Base-by-base conservation (phyloP, 2,888 invertebrate genomes). In the Cryptocephalus moraei region DNA sequence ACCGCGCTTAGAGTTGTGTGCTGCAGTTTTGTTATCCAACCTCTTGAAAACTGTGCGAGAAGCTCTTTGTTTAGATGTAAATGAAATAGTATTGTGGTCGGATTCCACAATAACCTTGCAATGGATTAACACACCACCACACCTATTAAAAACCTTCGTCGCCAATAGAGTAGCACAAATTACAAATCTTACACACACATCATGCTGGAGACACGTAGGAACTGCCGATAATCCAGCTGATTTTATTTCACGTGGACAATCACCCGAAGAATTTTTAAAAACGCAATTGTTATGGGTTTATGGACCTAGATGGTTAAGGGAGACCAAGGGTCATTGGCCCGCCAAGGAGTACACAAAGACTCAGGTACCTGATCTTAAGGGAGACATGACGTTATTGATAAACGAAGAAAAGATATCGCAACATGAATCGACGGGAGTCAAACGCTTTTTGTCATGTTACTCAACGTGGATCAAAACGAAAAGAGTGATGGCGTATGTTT, bases 41-140 rank as follows among this genome's bases (percentile, higher is more conserved):
- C n/a, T 43, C 6, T 43, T 31, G 6, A n/a, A 43, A 22, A n/a
- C 10, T n/a, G 43, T 32, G 11, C 8, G 8, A 8, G n/a, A 43
- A 4, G 4, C 43, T n/a, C 11, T 43, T n/a, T 33, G 8, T 11
- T 32, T 43, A 14, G 32, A 43, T 41, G 33, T 49, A 33, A 39
- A 49, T 13, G n/a, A 40, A 9, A 33, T 45, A 8, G 44, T 41
- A 43, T 51, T 32, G 14, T 52, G 52, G 52, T 36, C 50, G 1
- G 50, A 52, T 46, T 52, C 52, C 2, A 50, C 50, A 4, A 52
- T 52, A 8, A 49, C 49, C 8, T 33, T 52, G 10, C 43, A 41
- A 2, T 52, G 52, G 52, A n/a, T 52, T 32, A 6, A 14, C 22
- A 48, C 48, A 1, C n/a, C 11, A 10, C 49, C 51, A 1, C 36